Conservation (phyloP, 1,140 invertebrate genomes). For the Leptinotarsa texana region DNA sequence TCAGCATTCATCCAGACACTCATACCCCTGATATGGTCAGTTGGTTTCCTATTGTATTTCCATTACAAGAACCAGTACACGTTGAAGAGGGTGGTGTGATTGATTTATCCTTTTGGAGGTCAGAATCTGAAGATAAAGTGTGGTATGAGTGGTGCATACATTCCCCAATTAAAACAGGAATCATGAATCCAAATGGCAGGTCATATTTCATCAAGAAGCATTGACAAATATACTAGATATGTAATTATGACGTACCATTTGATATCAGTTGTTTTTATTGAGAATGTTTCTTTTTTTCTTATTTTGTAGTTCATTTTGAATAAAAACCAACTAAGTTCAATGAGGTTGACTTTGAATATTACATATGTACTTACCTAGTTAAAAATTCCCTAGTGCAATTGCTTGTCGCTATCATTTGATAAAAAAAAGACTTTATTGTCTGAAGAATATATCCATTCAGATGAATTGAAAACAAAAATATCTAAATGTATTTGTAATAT, state of each 20-base stretch:
- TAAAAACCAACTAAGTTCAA: too few species aligned
- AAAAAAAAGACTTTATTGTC: too few species aligned
- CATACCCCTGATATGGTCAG: conserved; percentile 89
- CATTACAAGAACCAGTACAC: conserved; percentile 78
- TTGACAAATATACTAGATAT: conserved; percentile 29
- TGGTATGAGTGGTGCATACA: conserved; percentile 96
- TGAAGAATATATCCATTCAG: too few species aligned
- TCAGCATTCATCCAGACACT: conserved; percentile 88
- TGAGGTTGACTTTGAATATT: too few species aligned
- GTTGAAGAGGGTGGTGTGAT: conserved; percentile 72
- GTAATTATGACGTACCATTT: background rate
- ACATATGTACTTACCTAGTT: too few species aligned
- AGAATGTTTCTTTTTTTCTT: background rate
- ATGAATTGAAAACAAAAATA: too few species aligned
- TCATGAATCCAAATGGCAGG: conserved; percentile 83
- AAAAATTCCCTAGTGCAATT: too few species aligned
- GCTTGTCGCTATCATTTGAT: too few species aligned
- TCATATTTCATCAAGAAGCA: conserved; percentile 63
- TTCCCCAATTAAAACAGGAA: conserved; percentile 64
- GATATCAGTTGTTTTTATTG: background rate
- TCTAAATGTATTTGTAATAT: too few species aligned
- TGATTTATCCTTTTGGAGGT: conserved; percentile 86
- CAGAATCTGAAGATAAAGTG: conserved; percentile 75
- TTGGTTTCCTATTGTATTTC: conserved; percentile 97
- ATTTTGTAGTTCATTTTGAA: background rate